Evolutionary conservation across 2,888 invertebrate species (phyloP), one percentile per base, ranked within the genome.

Genomic region (Drosophila robusta): DNA sequence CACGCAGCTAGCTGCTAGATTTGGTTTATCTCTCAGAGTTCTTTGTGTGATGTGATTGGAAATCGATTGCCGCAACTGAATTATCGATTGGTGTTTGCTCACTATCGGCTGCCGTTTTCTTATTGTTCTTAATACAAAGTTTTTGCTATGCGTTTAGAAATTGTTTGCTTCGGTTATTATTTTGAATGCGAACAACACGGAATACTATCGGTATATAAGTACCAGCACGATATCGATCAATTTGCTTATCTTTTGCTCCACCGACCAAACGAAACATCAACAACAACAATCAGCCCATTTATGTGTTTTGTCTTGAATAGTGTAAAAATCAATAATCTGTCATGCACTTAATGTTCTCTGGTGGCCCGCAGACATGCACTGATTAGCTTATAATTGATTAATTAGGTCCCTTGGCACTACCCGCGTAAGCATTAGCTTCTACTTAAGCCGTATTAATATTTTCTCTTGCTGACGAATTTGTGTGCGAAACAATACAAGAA

Each of bases 301-400:
- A 46, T 51, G 3, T 47, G 5, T 24, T 12, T n/a, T 51, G 32
- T 16, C n/a, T 18, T 16, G 26, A 32, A 34, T 14, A 24, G 24
- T 57, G 71, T 54, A 60, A 54, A 76, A 76, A 76, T 71, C 60
- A 57, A 76, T 64, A 70, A 9, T 39, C 32, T 36, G 6, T 14
- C 8, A 16, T n/a, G n/a, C 16, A 44, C 9, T 50, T 41, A 16
- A 34, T 16, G 29, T 5, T 8, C 7, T 5, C 1, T 34, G 39
- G 12, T 16, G 44, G 4, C 5, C n/a, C 5, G n/a, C 56, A 56
- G 36, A 2, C 18, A 16, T 11, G 1, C 22, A 45, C 7, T 7
- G 0, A 39, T 32, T 38, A 12, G 7, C 14, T 57, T 16, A 14
- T 32, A 42, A 36, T 41, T 46, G 4, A 42, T 34, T 50, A 46